Base-by-base conservation (phyloP, 2,113 vertebrate genomes). In the Antigone vipio region DNA sequence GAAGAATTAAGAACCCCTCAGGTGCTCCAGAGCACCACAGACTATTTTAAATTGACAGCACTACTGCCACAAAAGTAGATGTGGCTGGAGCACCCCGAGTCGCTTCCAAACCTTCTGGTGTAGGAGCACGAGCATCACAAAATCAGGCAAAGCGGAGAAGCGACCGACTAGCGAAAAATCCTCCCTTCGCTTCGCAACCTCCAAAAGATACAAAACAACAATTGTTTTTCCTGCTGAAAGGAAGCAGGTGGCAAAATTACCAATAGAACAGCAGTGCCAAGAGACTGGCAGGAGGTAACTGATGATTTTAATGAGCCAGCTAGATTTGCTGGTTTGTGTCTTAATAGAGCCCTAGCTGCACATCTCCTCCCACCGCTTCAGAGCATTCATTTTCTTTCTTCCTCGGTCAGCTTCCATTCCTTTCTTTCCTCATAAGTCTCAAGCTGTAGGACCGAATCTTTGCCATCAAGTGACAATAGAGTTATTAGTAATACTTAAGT, bases 61-160 rank as follows among this genome's bases (percentile, higher is more conserved):
- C 15, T n/a, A 24, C 32, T n/a, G 19, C 50, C 6, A 2, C 15
- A 21, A 64, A 53, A 53, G 19, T 3, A 30, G 13, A 24, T 5
- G 2, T 1, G 7, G 20, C n/a, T 17, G n/a, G 38, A 56, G 23
- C 35, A 73, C 29, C 26, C 58, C 0, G 0, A 38, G 47, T 16
- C 1, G 0, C 30, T 55, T 35, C 45, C n/a, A 21, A 42, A 42
- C 0, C 7, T 12, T 38, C 14, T 15, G 18, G 13, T 22, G 40
- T 0, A 9, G 11, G 17, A 58, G 17, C 8, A 1, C 0, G 0
- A 44, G 5, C 32, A 32, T 67, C 58, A 59, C n/a, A 56, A 40
- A 42, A 49, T 6, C 8, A 35, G n/a, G 50, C 10, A 21, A 75
- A 71, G 24, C 0, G 0, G 5, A 67, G 12, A 64, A 53, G 34